Evolutionary conservation across 2,797 vertebrate genomes (phyloP).

Genomic region (Forpus xanthops): DNA sequence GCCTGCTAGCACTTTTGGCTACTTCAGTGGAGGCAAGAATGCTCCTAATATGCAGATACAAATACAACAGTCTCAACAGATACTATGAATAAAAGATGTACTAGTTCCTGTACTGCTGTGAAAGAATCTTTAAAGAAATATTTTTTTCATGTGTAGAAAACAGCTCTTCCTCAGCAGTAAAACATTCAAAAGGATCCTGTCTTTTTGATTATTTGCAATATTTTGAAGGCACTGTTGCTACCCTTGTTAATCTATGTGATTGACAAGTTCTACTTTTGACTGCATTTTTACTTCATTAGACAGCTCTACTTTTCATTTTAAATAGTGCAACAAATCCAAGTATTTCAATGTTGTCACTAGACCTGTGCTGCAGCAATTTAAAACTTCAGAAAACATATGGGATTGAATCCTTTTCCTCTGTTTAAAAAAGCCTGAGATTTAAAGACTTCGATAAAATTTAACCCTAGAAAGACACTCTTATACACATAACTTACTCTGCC

Average conservation of each 20-base stretch:
- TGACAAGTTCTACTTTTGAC: conserved; percentile 66
- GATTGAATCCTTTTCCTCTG: neutral
- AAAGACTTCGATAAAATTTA: conserved; percentile 3
- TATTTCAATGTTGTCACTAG: conserved; percentile 57
- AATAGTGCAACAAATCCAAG: conserved; percentile 64
- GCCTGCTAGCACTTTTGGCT: neutral
- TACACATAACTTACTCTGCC: neutral
- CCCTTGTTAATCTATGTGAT: conserved; percentile 62
- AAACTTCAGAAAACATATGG: conserved; percentile 15
- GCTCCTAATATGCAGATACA: neutral
- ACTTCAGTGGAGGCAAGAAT: neutral
- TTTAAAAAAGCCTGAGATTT: neutral
- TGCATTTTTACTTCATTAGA: conserved; percentile 64
- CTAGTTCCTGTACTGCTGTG: conserved; percentile 10
- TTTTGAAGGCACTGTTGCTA: conserved; percentile 54
- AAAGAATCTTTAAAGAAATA: conserved; percentile 57
- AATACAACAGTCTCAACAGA: conserved; percentile 27
- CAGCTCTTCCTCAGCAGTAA: conserved; percentile 37
- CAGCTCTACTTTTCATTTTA: conserved; percentile 59
- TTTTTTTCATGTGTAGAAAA: conserved; percentile 50
- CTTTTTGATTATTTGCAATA: conserved; percentile 67
- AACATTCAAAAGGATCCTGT: conserved; percentile 60
- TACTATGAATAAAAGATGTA: conserved; percentile 69
- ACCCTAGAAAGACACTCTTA: neutral
- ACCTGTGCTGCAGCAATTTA: conserved; percentile 40